These are phyloP conservation scores for Listrodromus nycthemerus DNA, from an alignment of 2,888 invertebrate species.

Conservation along the genomic window DNA sequence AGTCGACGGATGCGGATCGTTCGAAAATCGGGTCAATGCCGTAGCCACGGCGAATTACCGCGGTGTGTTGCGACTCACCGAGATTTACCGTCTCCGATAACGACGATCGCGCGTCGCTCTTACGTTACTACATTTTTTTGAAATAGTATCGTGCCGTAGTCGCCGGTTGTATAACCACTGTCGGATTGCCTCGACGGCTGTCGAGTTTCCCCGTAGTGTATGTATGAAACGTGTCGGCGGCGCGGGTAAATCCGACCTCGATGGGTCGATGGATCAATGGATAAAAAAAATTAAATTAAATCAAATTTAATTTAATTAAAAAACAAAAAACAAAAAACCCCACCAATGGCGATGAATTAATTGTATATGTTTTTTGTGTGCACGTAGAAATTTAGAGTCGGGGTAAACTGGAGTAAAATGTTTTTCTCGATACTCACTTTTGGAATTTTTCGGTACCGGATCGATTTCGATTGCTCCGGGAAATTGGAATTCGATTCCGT, in stretches of 20 bases:
- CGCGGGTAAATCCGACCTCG: not conserved
- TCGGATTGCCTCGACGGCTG: not conserved
- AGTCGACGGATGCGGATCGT: constrained; percentile 71
- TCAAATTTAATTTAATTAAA: not conserved
- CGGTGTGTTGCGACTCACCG: constrained; percentile 51
- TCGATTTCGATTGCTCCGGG: not conserved
- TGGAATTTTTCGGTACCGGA: constrained; percentile 41
- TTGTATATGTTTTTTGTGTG: too few species aligned
- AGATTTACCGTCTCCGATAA: constrained; percentile 58
- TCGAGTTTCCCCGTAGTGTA: too few species aligned
- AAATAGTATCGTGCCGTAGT: not conserved
- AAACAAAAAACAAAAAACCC: not conserved
- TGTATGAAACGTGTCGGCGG: not conserved
- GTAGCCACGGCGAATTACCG: constrained; percentile 51
- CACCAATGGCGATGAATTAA: too few species aligned
- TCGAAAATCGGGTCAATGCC: constrained; percentile 79
- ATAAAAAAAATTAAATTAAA: too few species aligned
- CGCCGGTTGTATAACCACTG: not conserved
- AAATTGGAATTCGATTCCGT: constrained; percentile 1
- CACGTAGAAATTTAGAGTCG: not conserved
- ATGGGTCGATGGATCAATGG: not conserved
- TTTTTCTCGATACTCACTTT: constrained; percentile 32
- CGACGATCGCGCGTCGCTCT: constrained; percentile 32
- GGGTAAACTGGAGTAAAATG: not conserved
- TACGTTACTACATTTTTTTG: constrained; percentile 31